Evolutionary conservation across 2,113 vertebrate species (phyloP), one percentile per base, ranked within the genome.

Genomic region (Ondatra zibethicus): DNA sequence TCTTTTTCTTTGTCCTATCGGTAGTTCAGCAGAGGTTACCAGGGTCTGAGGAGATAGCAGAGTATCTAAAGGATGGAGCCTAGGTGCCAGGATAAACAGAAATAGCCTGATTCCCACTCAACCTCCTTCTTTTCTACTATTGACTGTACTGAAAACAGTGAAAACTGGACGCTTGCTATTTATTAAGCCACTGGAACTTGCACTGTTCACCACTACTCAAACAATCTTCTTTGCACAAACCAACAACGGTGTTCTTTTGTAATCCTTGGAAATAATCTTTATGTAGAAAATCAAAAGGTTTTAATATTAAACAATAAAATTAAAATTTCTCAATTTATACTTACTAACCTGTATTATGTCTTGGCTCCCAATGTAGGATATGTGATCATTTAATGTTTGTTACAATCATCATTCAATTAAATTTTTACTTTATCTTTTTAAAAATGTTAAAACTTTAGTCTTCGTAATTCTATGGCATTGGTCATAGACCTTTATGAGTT

Each of bases 291-390:
- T 42, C 63, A 5, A 42, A 63, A 73, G 21, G 10, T 63, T 95
- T 92, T 14, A 65, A 95, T 85, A 86, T 58, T 76, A 96, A 36
- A 75, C 0, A 31, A 66, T n/a, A 66, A 93, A 75, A 72, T 84
- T 55, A 55, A 78, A 84, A 96, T 45, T 68, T 73, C 19, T 93
- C 36, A 3, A 9, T 39, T 92, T 91, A 72, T 88, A 16, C 47
- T 75, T 86, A 55, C 6, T 14, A 39, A 47, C 9, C 73, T 89
- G 17, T 11, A 36, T 7, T 63, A 45, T 50, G 77, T 92, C 78
- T 76, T 90, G 58, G 47, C 7, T 93, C 11, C 84, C 58, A 65
- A 14, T 50, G 13, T 75, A 61, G 75, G 66, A 25, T 31, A 27
- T 63, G 7, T 68, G 61, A 58, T 13, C 78, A 9, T 70, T 42